A percentile compares a stretch with the other conserved stretches of the same genome.
These are phyloP conservation scores for Halcyon smyrnensis DNA, from an alignment of 2,797 vertebrate genomes.

Conservation along the genomic window DNA sequence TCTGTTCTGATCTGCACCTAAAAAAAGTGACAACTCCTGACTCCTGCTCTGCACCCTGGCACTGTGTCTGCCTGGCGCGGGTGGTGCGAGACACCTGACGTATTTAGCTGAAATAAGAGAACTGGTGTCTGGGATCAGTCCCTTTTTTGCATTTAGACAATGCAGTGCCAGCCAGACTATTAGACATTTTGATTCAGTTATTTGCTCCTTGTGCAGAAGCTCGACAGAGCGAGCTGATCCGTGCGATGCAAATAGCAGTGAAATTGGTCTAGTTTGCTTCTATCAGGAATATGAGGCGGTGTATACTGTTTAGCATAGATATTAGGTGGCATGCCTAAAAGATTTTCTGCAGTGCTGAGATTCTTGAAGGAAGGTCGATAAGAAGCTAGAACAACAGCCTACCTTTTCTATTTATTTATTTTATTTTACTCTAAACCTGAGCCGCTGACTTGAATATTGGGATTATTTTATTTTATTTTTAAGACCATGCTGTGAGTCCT, in stretches of 20 bases:
- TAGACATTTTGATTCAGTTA: constrained; percentile 76
- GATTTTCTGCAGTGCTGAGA: neutral
- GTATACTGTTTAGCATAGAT: neutral
- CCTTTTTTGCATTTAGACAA: constrained; percentile 62
- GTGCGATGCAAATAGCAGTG: constrained; percentile 58
- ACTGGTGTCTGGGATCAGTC: neutral
- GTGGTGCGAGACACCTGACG: neutral
- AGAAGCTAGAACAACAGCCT: neutral
- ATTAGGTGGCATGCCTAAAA: neutral
- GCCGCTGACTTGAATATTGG: neutral
- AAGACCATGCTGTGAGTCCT: neutral
- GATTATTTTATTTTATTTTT: neutral
- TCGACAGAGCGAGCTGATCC: constrained; percentile 67
- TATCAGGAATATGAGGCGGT: constrained; percentile 65
- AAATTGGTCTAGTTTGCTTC: constrained; percentile 75
- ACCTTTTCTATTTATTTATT: no score
- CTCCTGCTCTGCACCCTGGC: neutral
- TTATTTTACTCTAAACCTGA: neutral
- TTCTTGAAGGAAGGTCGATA: neutral
- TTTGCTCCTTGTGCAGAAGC: constrained; percentile 75
- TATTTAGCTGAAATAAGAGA: neutral
- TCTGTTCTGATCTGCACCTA: neutral
- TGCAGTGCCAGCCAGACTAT: constrained; percentile 62
- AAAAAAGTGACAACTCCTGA: neutral
- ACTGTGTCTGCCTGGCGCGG: fast-evolving